These are phyloP conservation scores for Cephus pulcher DNA, from an alignment of 2,888 invertebrate genomes.

Conservation along the genomic window DNA sequence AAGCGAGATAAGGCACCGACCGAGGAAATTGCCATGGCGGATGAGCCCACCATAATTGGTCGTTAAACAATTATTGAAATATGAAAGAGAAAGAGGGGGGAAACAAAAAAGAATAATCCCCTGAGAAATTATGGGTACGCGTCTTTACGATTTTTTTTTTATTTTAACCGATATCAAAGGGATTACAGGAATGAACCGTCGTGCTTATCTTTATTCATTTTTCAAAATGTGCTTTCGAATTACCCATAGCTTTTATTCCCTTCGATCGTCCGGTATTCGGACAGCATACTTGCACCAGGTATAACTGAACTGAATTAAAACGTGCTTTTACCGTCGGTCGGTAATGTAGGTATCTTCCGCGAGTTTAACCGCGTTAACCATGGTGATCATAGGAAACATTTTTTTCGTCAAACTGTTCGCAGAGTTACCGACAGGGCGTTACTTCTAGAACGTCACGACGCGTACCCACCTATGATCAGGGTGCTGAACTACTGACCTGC, in stretches of 20 bases:
- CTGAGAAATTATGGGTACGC: neutral
- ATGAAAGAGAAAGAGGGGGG: neutral
- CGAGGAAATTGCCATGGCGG: conserved; percentile 86
- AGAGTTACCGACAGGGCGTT: neutral
- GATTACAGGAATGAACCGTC: neutral
- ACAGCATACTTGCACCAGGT: neutral
- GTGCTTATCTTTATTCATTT: too few relatives aligned
- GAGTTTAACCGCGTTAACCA: neutral
- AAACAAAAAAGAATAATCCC: neutral
- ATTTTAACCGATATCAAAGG: neutral
- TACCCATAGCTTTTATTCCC: neutral
- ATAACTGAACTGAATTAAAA: neutral
- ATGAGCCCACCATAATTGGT: conserved; percentile 83
- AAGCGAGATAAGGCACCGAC: conserved; percentile 86
- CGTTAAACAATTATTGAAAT: conserved; percentile 40
- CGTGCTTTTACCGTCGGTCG: neutral
- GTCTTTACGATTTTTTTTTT: neutral
- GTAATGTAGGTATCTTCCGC: neutral
- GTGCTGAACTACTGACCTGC: neutral
- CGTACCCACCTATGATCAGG: neutral
- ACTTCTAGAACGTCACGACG: neutral
- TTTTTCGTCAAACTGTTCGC: neutral
- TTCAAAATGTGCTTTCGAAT: neutral
- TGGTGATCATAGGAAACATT: neutral
- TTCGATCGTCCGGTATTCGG: neutral